These are phyloP conservation scores for Drosophila miranda DNA, from an alignment of 1,140 invertebrate species.

Conservation along the genomic window DNA sequence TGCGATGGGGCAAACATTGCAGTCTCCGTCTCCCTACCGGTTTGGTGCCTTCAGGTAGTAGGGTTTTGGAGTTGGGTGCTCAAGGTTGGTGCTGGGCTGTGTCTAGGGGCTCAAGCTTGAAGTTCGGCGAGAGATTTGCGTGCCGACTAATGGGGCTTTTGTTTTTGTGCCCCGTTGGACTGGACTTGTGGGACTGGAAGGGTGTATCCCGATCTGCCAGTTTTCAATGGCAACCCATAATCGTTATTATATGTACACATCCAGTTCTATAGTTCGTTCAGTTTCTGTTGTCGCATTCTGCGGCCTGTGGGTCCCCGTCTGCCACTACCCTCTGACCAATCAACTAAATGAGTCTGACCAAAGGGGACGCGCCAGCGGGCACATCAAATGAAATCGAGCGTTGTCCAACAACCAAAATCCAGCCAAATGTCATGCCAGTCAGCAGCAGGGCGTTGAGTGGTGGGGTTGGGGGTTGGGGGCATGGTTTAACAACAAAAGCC, in stretches of 20 bases:
- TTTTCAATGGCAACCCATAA: too few species aligned
- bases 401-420: conserved; percentile 32
- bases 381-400: conserved; percentile 78
- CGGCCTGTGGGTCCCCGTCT: neutral
- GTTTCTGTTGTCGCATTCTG: conserved; percentile 15
- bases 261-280: neutral
- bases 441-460: neutral
- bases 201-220: too few species aligned
- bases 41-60: too few species aligned
- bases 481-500: conserved; percentile 23
- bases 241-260: too few species aligned
- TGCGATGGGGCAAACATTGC: conserved; percentile 71
- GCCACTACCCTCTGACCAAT: conserved; percentile 39
- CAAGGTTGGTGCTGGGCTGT: too few species aligned
- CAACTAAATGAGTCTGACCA: conserved; percentile 68
- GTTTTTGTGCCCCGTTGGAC: neutral
- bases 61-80: too few species aligned
- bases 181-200: neutral
- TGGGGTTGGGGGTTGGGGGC: neutral
- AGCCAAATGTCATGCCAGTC: conserved; percentile 56
- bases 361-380: conserved; percentile 50
- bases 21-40: neutral
- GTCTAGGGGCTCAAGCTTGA: conserved; percentile 1
- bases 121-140: conserved; percentile 16
- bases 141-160: conserved; percentile 14